Conservation (phyloP, 2,888 invertebrate species). For the Lasioglossum leucozonium region DNA sequence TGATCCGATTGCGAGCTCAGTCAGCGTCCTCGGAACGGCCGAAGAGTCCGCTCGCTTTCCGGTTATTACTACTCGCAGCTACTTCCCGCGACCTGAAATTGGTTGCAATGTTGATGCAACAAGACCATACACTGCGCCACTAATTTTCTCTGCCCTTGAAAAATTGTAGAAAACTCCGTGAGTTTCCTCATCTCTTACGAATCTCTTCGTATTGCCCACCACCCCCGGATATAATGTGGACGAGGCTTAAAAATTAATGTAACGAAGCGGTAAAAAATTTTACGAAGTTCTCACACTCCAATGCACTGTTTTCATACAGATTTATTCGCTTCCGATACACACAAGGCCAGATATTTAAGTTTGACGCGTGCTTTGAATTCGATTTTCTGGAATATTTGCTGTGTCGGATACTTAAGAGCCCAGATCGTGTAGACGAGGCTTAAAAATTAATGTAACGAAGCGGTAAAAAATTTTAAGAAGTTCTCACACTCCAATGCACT, state of each 20-base stretch:
- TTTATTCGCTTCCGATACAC: too few species aligned
- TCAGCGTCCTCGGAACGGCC: conserved; percentile 62
- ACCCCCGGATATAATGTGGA: neutral
- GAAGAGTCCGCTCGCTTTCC: conserved; percentile 47
- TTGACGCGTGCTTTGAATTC: too few species aligned
- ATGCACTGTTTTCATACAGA: too few species aligned
- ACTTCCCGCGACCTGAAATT: neutral
- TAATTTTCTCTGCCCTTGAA: neutral
- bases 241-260: neutral
- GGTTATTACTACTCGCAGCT: conserved; percentile 42
- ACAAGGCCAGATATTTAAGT: too few species aligned
- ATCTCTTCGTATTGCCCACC: neutral
- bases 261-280: too few species aligned
- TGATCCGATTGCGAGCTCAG: conserved; percentile 71
- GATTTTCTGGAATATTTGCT: too few species aligned
- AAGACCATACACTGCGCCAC: neutral
- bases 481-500: too few species aligned
- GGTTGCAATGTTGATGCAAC: neutral
- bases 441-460: too few species aligned
- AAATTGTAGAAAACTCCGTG: neutral
- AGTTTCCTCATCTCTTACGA: neutral
- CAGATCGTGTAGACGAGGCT: too few species aligned
- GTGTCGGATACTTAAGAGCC: too few species aligned
- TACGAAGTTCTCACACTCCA: too few species aligned
- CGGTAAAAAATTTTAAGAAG: neutral